These are phyloP conservation scores for Pongo pygmaeus DNA, from an alignment of 2,113 vertebrate species.

Conservation along the genomic window DNA sequence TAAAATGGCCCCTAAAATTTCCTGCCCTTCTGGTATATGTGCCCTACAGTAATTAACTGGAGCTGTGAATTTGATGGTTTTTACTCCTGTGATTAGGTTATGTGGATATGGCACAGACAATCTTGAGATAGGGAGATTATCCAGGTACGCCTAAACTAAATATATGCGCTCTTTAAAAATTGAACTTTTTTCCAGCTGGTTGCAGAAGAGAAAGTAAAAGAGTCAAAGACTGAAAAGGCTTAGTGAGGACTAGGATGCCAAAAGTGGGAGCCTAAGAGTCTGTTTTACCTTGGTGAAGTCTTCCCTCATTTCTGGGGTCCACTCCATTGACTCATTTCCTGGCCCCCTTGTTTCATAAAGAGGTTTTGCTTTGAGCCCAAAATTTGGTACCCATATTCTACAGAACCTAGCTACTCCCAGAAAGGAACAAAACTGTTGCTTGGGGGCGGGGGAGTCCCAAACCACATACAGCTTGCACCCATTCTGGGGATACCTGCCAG, in stretches of 20 bases:
- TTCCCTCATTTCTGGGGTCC: no score
- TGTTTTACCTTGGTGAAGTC: no score
- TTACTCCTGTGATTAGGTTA: not conserved
- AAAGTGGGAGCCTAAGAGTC: no score
- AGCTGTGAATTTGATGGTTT: not conserved
- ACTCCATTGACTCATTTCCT: no score
- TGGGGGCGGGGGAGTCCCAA: no score
- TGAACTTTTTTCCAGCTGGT: not conserved
- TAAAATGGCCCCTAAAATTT: not conserved
- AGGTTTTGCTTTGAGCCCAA: no score
- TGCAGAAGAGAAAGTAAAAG: not conserved
- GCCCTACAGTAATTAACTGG: not conserved
- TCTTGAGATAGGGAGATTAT: not conserved
- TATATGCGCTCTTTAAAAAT: not conserved
- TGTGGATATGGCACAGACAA: not conserved
- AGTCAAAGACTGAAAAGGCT: not conserved
- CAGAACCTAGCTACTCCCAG: no score
- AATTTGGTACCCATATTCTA: no score
- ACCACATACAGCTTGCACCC: no score
- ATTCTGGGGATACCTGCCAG: no score
- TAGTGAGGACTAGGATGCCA: not conserved
- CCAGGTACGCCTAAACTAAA: not conserved
- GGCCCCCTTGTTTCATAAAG: no score
- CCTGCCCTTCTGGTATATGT: not conserved
- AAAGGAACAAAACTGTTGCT: no score